A percentile compares a stretch with the other conserved stretches of the same genome.
Evolutionary conservation across 35 echinoderm and acorn worm genomes (phyloP).

Genomic region (Apostichopus californicus): DNA sequence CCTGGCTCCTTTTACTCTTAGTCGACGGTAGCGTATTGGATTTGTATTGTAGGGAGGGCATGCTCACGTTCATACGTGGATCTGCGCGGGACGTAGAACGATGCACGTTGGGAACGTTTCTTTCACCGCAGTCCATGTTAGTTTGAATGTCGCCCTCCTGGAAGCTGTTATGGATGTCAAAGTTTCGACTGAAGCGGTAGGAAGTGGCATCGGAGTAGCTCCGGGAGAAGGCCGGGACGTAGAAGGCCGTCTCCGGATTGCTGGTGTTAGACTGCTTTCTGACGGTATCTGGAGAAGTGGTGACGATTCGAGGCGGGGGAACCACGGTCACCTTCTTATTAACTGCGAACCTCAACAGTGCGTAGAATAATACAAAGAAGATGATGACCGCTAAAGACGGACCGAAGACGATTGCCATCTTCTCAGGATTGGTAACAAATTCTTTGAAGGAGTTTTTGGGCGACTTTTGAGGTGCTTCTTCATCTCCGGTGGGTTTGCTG

Average conservation of each 20-base stretch:
- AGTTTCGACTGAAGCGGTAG: slow-evolving; percentile 36
- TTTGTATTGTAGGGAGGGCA: slow-evolving; percentile 30
- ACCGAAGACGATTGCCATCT: slow-evolving; percentile 23
- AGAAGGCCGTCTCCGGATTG: not conserved
- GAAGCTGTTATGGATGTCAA: slow-evolving; percentile 41
- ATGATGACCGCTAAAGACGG: slow-evolving; percentile 30
- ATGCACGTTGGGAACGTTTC: not conserved
- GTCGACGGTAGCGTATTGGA: slow-evolving; percentile 21
- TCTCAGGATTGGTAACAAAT: slow-evolving; percentile 9
- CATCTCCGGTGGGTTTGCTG: not conserved
- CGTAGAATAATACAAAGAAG: slow-evolving; percentile 27
- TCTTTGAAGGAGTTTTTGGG: not conserved
- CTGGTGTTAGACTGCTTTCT: not conserved
- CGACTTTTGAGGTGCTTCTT: not conserved
- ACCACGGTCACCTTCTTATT: slow-evolving; percentile 11
- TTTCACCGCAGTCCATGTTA: not conserved
- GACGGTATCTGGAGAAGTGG: not conserved
- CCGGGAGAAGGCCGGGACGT: slow-evolving; percentile 17
- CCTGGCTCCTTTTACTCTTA: slow-evolving; percentile 12
- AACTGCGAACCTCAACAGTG: not conserved
- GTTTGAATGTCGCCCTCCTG: not conserved
- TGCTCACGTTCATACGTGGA: slow-evolving; percentile 32
- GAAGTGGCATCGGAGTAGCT: slow-evolving; percentile 33
- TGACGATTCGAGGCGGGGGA: not conserved
- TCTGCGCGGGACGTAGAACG: not conserved